Evolutionary conservation across 2,888 invertebrate species (phyloP).

Genomic region (Mallateleia sp.): DNA sequence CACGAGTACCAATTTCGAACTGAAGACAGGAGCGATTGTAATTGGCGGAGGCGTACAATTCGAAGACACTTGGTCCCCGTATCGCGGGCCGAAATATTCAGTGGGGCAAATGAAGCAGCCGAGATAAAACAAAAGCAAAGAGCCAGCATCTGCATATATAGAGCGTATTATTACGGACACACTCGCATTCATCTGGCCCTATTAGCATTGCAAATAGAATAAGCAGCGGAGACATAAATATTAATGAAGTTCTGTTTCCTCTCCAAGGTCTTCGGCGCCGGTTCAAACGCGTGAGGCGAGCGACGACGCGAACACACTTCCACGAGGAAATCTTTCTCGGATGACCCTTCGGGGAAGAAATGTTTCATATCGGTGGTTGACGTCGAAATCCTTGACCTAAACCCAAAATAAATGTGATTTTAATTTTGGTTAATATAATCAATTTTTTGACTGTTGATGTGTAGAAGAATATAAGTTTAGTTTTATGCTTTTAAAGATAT

Average conservation of each 20-base stretch:
- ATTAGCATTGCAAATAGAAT: constrained; percentile 88
- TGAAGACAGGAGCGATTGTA: constrained; percentile 11
- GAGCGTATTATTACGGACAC: constrained; percentile 81
- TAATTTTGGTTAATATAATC: too few species aligned
- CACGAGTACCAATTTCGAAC: background rate
- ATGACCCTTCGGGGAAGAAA: constrained; percentile 54
- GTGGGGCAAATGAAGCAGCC: constrained; percentile 75
- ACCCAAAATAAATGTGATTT: too few species aligned
- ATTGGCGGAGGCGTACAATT: background rate
- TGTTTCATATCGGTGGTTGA: constrained; percentile 29
- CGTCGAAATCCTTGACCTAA: too few species aligned
- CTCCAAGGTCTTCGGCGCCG: constrained; percentile 83
- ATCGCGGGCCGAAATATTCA: constrained; percentile 73
- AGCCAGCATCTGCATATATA: constrained; percentile 81
- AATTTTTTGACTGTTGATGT: too few species aligned
- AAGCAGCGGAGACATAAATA: constrained; percentile 86
- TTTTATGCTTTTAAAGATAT: too few species aligned
- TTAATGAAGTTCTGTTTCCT: constrained; percentile 86
- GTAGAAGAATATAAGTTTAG: too few species aligned
- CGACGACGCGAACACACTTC: constrained; percentile 48
- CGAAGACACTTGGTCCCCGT: constrained; percentile 42
- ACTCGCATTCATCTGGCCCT: constrained; percentile 81
- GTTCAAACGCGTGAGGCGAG: constrained; percentile 67
- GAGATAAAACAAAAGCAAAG: constrained; percentile 78
- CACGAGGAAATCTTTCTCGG: constrained; percentile 74